Percentiles rank a stretch among this genome's conserved stretches.
These are phyloP conservation scores for Sebastes taczanowskii DNA, from an alignment of 2,797 vertebrate species.

Conservation along the genomic window DNA sequence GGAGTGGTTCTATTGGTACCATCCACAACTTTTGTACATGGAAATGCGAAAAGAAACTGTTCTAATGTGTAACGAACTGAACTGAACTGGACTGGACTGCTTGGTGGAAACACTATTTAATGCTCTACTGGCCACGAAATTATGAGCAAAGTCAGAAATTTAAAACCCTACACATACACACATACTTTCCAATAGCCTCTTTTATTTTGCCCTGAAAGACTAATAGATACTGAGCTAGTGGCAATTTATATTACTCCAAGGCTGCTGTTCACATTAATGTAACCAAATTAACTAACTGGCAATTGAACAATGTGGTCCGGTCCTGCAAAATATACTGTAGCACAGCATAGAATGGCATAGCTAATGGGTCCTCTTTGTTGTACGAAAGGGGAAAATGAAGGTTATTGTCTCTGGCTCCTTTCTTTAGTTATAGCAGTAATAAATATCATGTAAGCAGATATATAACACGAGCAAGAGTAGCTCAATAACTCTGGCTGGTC, in stretches of 20 bases:
- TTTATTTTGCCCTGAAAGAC: background rate
- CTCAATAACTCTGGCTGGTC: constrained; percentile 46
- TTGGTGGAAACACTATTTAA: no score
- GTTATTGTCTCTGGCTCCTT: constrained; percentile 42
- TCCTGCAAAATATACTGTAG: constrained; percentile 24
- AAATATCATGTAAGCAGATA: constrained; percentile 64
- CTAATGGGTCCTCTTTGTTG: constrained; percentile 42
- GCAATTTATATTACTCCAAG: constrained; percentile 8
- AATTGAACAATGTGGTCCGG: background rate
- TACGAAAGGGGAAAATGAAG: constrained; percentile 37
- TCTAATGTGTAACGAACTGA: no score
- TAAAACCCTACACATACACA: background rate
- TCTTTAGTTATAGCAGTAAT: constrained; percentile 55
- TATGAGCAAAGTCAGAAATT: background rate
- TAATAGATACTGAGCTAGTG: background rate
- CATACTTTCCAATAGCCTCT: background rate
- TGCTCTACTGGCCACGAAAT: background rate
- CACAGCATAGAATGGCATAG: constrained; percentile 5
- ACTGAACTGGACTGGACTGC: no score
- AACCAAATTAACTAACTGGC: constrained; percentile 18
- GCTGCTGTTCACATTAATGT: background rate
- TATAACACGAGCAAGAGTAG: constrained; percentile 42
- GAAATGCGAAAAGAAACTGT: no score
- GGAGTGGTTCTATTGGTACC: no score
- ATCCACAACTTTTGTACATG: no score